A percentile compares a stretch with the other conserved stretches of the same genome.
Conservation (phyloP, 2,113 vertebrate genomes). For the Pteronura brasiliensis region DNA sequence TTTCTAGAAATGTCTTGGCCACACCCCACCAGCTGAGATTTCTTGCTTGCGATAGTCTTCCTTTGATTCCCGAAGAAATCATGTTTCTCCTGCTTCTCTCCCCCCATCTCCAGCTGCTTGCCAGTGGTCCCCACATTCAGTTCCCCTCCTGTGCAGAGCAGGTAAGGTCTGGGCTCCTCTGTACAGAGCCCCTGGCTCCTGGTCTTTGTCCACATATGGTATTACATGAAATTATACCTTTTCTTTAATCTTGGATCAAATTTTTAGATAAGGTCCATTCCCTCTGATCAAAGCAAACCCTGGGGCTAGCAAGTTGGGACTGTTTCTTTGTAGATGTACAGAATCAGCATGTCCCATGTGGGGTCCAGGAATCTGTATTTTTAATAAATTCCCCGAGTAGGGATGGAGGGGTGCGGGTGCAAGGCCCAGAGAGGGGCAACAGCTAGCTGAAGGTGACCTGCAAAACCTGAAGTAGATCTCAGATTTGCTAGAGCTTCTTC, state of each 20-base stretch:
- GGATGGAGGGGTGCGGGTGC: neutral
- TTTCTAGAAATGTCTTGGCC: neutral
- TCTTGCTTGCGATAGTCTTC: neutral
- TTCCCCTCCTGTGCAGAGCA: too few relatives aligned
- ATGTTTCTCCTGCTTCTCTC: neutral
- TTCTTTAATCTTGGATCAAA: neutral
- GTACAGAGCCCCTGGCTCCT: neutral
- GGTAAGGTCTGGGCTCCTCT: neutral
- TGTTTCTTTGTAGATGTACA: neutral
- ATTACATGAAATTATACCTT: neutral
- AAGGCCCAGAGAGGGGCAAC: neutral
- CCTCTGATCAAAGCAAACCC: neutral
- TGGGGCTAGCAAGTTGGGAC: neutral
- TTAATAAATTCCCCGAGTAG: neutral
- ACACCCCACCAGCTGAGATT: neutral
- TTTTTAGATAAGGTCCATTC: neutral
- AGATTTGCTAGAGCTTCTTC: neutral
- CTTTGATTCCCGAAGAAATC: neutral
- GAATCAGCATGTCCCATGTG: neutral
- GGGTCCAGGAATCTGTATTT: neutral
- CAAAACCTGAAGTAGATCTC: neutral
- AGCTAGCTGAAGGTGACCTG: neutral
- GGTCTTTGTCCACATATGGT: neutral
- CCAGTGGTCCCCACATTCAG: neutral
- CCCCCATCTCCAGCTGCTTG: neutral